Evolutionary conservation across 1,140 invertebrate genomes (phyloP).

Genomic region (Ceratoteleas bidentatus): DNA sequence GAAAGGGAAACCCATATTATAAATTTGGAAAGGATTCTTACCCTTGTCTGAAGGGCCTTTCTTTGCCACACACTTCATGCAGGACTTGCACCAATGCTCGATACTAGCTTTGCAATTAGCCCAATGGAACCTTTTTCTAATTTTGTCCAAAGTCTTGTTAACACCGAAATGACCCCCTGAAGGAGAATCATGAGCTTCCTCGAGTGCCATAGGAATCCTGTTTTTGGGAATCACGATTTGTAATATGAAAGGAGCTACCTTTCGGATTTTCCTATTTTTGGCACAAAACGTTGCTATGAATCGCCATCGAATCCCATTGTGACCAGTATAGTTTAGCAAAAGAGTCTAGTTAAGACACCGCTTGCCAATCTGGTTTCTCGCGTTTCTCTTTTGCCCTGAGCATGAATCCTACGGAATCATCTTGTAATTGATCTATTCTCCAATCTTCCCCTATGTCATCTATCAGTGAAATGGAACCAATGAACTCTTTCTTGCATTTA

Average conservation of each 20-base stretch:
- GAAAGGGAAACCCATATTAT: slow-evolving; percentile 39
- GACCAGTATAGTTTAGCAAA: slow-evolving; percentile 35
- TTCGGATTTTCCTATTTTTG: slow-evolving; percentile 6
- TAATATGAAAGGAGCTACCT: slow-evolving; percentile 13
- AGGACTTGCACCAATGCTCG: slow-evolving; percentile 60
- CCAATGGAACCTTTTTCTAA: too few species aligned
- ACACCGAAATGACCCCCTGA: too few species aligned
- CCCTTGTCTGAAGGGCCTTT: slow-evolving; percentile 52
- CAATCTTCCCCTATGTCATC: too few species aligned
- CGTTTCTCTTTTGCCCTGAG: slow-evolving; percentile 17
- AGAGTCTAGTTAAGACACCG: slow-evolving; percentile 15
- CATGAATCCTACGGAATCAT: slow-evolving; percentile 8
- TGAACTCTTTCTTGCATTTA: too few species aligned
- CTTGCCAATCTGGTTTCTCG: slow-evolving; percentile 16
- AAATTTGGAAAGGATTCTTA: slow-evolving; percentile 49
- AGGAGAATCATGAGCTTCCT: slow-evolving; percentile 15
- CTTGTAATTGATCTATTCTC: slow-evolving; percentile 5
- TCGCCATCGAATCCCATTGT: slow-evolving; percentile 38
- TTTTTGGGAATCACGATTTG: slow-evolving; percentile 5
- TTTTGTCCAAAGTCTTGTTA: too few species aligned
- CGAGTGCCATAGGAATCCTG: slow-evolving; percentile 15
- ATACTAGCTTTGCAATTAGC: slow-evolving; percentile 60
- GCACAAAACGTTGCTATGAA: slow-evolving; percentile 1
- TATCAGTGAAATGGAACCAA: too few species aligned
- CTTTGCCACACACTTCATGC: slow-evolving; percentile 49